A percentile compares a stretch with the other conserved stretches of the same genome.
Evolutionary conservation across 2,888 invertebrate species (phyloP).

Genomic region (Leptura quadrifasciata): DNA sequence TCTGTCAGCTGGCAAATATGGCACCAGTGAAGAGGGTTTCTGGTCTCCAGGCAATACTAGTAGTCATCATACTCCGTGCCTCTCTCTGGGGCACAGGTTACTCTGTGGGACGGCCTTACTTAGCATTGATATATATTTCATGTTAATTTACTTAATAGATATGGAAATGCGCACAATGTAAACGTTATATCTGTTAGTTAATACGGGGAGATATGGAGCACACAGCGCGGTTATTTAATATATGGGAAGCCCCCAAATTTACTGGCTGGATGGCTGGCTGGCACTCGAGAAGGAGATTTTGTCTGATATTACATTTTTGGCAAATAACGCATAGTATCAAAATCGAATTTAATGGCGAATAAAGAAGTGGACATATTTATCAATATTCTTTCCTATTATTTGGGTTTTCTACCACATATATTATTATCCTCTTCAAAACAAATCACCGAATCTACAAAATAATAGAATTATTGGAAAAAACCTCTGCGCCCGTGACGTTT

Average conservation of each 20-base stretch:
- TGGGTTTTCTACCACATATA: too few relatives aligned
- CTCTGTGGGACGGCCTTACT: constrained; percentile 18
- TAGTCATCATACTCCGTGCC: constrained; percentile 21
- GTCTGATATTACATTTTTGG: too few relatives aligned
- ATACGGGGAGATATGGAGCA: background rate
- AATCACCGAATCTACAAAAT: too few relatives aligned
- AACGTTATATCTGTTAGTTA: constrained; percentile 16
- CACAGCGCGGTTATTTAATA: background rate
- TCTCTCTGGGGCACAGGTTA: constrained; percentile 20
- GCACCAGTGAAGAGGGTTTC: constrained; percentile 31
- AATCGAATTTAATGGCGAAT: too few relatives aligned
- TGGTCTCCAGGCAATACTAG: constrained; percentile 21
- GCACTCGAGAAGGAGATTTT: too few relatives aligned
- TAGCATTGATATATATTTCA: constrained; percentile 29
- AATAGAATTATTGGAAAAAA: too few relatives aligned
- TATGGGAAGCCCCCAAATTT: background rate
- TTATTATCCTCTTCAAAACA: too few relatives aligned
- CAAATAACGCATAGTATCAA: too few relatives aligned
- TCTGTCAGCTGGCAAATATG: constrained; percentile 31
- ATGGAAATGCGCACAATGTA: constrained; percentile 23
- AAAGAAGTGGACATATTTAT: too few relatives aligned
- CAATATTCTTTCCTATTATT: too few relatives aligned
- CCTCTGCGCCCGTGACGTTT: too few relatives aligned
- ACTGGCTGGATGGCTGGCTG: too few relatives aligned
- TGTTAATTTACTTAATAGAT: constrained; percentile 30